phyloP scores from a whole-genome alignment of 1,140 invertebrate genomes.

The Battus philenor region DNA sequence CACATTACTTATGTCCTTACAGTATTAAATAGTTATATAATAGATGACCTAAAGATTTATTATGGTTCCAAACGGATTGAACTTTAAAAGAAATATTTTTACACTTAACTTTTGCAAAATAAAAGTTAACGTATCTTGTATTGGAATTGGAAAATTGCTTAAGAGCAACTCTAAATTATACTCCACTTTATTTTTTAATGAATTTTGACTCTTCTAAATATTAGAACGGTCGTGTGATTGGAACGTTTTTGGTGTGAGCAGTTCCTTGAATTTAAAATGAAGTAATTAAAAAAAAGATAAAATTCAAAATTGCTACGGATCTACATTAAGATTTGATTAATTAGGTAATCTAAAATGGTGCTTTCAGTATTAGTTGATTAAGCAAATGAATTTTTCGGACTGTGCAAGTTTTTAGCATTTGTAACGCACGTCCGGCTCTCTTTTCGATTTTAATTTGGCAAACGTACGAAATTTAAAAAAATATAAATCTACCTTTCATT shows the following conservation, averaged over 20 bases:
- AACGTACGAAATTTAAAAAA: no score
- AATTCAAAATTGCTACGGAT: conserved; percentile 41
- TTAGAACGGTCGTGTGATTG: not conserved
- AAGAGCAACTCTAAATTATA: no score
- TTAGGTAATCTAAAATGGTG: conserved; percentile 65
- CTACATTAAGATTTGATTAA: conserved; percentile 48
- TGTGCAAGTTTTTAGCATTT: conserved; percentile 28
- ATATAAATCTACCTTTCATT: no score
- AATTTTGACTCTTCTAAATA: conserved; percentile 2
- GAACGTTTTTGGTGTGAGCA: not conserved
- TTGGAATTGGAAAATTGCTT: not conserved
- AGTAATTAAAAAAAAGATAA: conserved; percentile 13
- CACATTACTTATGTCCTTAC: conserved; percentile 37
- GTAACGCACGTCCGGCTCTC: conserved; percentile 50
- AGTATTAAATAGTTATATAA: conserved; percentile 66
- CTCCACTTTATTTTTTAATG: not conserved
- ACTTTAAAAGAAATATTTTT: conserved; percentile 15
- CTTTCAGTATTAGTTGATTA: conserved; percentile 72
- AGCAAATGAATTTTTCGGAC: conserved; percentile 46
- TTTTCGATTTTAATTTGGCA: conserved; percentile 18
- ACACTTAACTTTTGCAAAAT: conserved; percentile 10
- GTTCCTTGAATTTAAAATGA: not conserved
- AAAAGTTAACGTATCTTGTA: no score
- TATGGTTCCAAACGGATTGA: not conserved
- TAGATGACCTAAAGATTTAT: conserved; percentile 47